Base-by-base conservation (phyloP, 2,888 invertebrate species). In the Temnothorax ravouxi region DNA sequence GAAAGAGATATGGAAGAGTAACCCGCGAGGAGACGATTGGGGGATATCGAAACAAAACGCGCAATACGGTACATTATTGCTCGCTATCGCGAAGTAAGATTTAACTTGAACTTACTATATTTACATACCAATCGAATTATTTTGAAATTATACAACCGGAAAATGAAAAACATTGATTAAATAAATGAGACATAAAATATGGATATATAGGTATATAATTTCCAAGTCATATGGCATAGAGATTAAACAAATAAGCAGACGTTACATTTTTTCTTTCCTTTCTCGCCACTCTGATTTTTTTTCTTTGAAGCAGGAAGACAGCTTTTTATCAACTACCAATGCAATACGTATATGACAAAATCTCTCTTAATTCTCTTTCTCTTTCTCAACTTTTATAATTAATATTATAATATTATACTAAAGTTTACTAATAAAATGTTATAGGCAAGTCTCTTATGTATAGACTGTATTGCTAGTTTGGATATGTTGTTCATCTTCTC, bases 1-100 rank as follows among this genome's bases (percentile, higher is more conserved):
- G 34, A 2, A 56, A n/a, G 29, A 71, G 44, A 69, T 44, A 69
- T 44, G 18, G 8, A 66, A 34, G 59, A 56, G 67, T 9, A 44
- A 47, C 18, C 29, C 29, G 29, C 29, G 29, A 29, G 18, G 6
- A 34, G 15, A 54, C 2, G 18, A 56, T 13, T 3, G 11, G 18
- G 18, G 25, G 9, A 61, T 59, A 15, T 59, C 13, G 8, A 25
- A 74, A 25, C 15, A 6, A 25, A 56, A 59, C 25, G 62, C 11
- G 44, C n/a, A 34, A 18, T 47, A 29, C 5, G 18, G n/a, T 59
- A 44, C 38, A 29, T 72, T 59, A 54, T 54, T 59, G 15, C 25
- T 56, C 44, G 56, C 15, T 59, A 13, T 29, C 2, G 44, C 4
- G 1, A 13, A 61, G 4, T 18, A n/a, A 71, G 21, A 54, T 8